Evolutionary conservation across 2,113 vertebrate species (phyloP), one percentile per base, ranked within the genome.

Genomic region (Hydrochoerus hydrochaeris): DNA sequence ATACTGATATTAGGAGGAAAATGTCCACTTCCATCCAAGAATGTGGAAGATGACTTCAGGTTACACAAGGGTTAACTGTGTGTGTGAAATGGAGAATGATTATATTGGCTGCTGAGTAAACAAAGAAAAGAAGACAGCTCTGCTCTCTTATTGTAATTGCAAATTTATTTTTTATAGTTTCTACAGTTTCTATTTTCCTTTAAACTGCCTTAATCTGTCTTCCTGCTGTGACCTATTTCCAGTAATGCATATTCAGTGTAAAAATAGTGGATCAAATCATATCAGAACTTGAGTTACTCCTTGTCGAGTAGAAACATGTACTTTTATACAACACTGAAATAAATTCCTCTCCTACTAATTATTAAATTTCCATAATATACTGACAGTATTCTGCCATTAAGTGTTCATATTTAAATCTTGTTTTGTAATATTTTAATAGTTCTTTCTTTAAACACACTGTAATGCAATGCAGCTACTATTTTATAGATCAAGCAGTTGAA

Each of bases 211-310:
- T 98, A 98, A 98, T 98, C 96, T 98, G 97, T 97, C 97, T 97
- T 97, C 98, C 97, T 97, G 96, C 98, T 98, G 98, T 98, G 98
- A 98, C 97, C 97, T 98, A 97, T 98, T 98, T 98, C 92, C 97
- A 97, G 97, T 94, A 97, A 98, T 98, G 95, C 98, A 98, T 97
- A 98, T 98, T 97, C 96, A 98, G 96, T 97, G 98, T 92, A 95
- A 98, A 98, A 97, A 97, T 97, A 98, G 97, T 94, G 95, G 95
- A 97, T 98, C 96, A 97, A 97, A 97, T 98, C 97, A 95, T 95
- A 98, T 98, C 96, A 96, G 81, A 98, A 96, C 92, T 97, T 35
- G 60, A 97, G 94, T 94, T 95, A 97, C 81, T 97, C 92, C 88
- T 97, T 96, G 95, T 97, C 2, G 28, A 63, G 85, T 73, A 95